Evolutionary conservation across 2,888 invertebrate species (phyloP), one percentile per base, ranked within the genome.

Genomic region (Eristalis pertinax): DNA sequence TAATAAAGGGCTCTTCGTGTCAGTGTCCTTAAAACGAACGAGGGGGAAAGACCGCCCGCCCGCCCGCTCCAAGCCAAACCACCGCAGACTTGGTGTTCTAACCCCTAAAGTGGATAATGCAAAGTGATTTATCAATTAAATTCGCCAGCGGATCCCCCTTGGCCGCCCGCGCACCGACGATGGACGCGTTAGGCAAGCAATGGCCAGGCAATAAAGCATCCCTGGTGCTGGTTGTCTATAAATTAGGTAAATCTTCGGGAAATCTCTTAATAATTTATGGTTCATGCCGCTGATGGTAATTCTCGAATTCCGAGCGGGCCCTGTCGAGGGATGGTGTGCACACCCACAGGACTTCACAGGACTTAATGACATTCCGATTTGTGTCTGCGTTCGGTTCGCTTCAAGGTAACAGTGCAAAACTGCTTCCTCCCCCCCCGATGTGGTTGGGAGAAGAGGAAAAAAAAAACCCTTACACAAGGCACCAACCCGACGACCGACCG

Each of bases 101-200:
- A 69, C 81, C 77, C 74, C 70, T 78, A 74, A 78, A 86, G 77
- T 82, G 82, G 78, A 74, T 82, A 82, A 86, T 74, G 70, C 74
- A 82, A 82, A 74, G 85, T 78, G 82, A 86, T 82, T 82, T 78
- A 86, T 85, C 76, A 81, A 85, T 85, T 85, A 85, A 60, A 85
- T 69, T 81, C 56, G 56, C 50, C 50, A 63, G 62, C 22, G 15
- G 29, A 67, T 43, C 24, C 5, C 56, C 43, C 7, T n/a, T 10
- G 22, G 32, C 10, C 32, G 10, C 32, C 32, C 32, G 8, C 8
- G 32, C 1, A 5, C 32, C 8, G 32, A 64, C 56, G 41, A 69
- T 69, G 75, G 64, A 41, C 73, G 76, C 73, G 67, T 68, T 64
- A 68, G 81, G 77, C 64, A 74, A 77, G 60, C 73, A 81, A 60